Base-by-base conservation (phyloP, 2,888 invertebrate species). In the Helleia helle region DNA sequence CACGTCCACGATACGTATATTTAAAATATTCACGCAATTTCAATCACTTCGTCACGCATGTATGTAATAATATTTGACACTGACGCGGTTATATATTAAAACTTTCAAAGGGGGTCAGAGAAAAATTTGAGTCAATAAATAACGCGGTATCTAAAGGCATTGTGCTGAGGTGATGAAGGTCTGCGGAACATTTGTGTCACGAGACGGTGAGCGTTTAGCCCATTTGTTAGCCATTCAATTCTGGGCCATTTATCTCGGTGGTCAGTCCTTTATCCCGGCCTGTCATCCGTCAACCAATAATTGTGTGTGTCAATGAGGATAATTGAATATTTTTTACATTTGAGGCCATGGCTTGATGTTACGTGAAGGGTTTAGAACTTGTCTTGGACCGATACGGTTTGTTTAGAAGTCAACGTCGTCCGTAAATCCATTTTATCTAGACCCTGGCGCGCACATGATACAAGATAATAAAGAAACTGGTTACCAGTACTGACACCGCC, bases 181-280 rank as follows among this genome's bases (percentile, higher is more conserved):
- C 57, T 49, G 65, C 62, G 66, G 65, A 65, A 63, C 67, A 62
- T 54, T 62, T 59, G 64, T 60, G 65, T 63, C 66, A 43, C 41
- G 47, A 51, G 44, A 50, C 49, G 43, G 46, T 44, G 50, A 54
- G 59, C 60, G 59, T 57, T 55, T 59, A 52, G 60, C 59, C 66
- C 73, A 75, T 76, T 76, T 73, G 73, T 76, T 71, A 76, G 63
- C 59, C 62, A 70, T 75, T 74, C 72, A 74, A 66, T 64, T 62
- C 58, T 49, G 49, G 51, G 56, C 70, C 65, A 74, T 75, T 71
- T 69, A 75, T 71, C 69, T 67, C 60, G 69, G 71, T 71, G 71
- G 70, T 68, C 65, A 60, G 58, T 62, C 65, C 61, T 65, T 69
- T 65, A 71, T 74, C 71, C 71, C 67, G 57, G 54, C 48, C 58